Conservation (phyloP, 1,140 invertebrate genomes). For the Ptiloglossa arizonensis region DNA sequence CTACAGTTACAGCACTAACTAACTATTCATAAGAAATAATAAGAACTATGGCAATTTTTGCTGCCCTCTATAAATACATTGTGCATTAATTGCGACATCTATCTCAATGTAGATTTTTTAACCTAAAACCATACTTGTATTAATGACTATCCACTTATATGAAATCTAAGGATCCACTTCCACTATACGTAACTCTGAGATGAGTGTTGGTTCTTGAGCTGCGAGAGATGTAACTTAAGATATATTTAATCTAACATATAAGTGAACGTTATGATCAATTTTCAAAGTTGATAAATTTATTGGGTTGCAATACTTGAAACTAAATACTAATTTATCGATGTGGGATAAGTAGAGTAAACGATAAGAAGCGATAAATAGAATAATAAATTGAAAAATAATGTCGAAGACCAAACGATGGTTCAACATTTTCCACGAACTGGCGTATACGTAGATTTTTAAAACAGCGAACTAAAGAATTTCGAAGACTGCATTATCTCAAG, state of each 20-base stretch:
- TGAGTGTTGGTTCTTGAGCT: background rate
- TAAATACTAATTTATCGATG: too few relatives aligned
- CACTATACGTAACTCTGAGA: background rate
- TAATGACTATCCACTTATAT: background rate
- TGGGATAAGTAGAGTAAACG: too few relatives aligned
- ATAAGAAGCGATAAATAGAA: too few relatives aligned
- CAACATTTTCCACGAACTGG: background rate
- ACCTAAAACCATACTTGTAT: background rate
- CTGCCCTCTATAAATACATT: background rate
- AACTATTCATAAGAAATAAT: too few relatives aligned
- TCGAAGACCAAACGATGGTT: background rate
- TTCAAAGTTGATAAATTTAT: background rate
- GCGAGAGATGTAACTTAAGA: background rate
- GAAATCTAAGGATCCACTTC: background rate
- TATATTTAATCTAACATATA: background rate
- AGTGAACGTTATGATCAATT: background rate
- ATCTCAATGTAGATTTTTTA: background rate
- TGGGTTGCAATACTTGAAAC: too few relatives aligned
- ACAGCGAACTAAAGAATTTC: slow-evolving; percentile 32
- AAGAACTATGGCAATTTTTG: too few relatives aligned
- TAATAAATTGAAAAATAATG: background rate
- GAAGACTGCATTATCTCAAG: slow-evolving; percentile 57
- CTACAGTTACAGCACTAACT: too few relatives aligned
- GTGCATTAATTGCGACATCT: background rate
- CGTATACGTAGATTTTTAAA: slow-evolving; percentile 35